Conservation (phyloP, 2,888 invertebrate species). For the Drosophila lacicola region DNA sequence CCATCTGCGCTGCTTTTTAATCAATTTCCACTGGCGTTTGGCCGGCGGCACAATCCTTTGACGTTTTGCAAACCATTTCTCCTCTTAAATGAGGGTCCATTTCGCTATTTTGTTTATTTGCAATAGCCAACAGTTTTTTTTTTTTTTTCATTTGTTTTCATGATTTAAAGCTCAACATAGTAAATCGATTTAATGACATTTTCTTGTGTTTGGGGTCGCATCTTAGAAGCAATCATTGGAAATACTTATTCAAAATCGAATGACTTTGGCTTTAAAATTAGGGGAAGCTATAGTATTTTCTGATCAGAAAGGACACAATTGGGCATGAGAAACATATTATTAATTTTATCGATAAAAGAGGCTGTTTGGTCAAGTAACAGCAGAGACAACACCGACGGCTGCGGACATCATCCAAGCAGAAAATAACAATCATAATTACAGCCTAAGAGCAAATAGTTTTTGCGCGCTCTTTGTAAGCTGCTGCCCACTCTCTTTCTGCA, state of each 20-base stretch:
- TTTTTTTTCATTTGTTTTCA: constrained; percentile 24
- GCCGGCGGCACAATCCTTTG: constrained; percentile 55
- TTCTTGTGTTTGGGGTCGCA: neutral
- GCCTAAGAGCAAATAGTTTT: too few relatives aligned
- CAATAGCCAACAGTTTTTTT: constrained; percentile 29
- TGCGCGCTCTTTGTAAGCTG: too few relatives aligned
- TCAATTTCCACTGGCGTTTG: constrained; percentile 67
- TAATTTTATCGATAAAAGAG: too few relatives aligned
- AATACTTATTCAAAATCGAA: neutral
- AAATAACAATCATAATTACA: too few relatives aligned
- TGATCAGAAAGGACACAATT: too few relatives aligned
- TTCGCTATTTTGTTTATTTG: constrained; percentile 28
- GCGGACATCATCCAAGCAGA: too few relatives aligned
- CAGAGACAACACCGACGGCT: too few relatives aligned
- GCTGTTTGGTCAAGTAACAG: too few relatives aligned
- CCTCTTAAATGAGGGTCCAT: constrained; percentile 45
- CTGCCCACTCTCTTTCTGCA: too few relatives aligned
- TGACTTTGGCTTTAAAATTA: neutral
- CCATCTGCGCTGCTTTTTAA: constrained; percentile 64
- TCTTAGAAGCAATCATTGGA: neutral
- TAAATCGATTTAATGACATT: constrained; percentile 16
- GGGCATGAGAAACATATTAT: too few relatives aligned
- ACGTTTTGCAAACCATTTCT: constrained; percentile 43
- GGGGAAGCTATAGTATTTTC: neutral
- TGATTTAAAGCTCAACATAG: constrained; percentile 24